Evolutionary conservation across 2,888 invertebrate species (phyloP), one percentile per base, ranked within the genome.

Genomic region (Pristionchus fissidentatus): DNA sequence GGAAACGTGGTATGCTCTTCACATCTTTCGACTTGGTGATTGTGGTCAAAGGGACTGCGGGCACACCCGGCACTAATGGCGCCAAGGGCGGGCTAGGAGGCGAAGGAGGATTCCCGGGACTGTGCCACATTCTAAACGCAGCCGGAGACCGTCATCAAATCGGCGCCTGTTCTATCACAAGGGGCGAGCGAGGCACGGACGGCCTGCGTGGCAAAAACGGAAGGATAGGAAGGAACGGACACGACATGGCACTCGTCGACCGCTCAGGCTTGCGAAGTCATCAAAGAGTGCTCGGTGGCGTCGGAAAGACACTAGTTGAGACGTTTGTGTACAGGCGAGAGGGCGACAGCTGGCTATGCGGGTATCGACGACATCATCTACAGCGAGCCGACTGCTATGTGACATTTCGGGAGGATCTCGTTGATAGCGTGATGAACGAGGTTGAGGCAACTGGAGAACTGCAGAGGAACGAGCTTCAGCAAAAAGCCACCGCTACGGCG

Each of bases 31-130:
- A 49, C 19, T 10, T 49, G 13, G 19, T 49, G 10, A 26, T 46
- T n/a, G 29, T 75, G 29, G 46, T 75, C 26, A 4, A 75, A 15
- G 75, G 75, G 29, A 19, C 75, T 2, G 10, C 19, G 1, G 75
- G 75, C 0, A 29, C 43, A 3, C 35, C 4, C 3, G 75, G 75
- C 5, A 15, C 1, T 3, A 15, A 15, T 1, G 75, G 75, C 13
- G 75, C 29, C 2, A 15, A 19, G 10, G 75, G 75, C 29, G 75
- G 75, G 0, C 4, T 38, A 13, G 75, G 75, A 26, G 75, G 75
- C 19, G 49, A 46, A 26, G 75, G 75, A 26, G 75, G 75, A 7
- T 75, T 46, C 75, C 26, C 75, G 8, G 75, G 75, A 1, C 15
- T 22, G 2, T 75, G 26, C 19, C 46, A 75, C 15, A 38, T 75